Evolutionary conservation across 2,888 invertebrate genomes (phyloP), one percentile per base, ranked within the genome.

Genomic region (Hylaea fasciaria): DNA sequence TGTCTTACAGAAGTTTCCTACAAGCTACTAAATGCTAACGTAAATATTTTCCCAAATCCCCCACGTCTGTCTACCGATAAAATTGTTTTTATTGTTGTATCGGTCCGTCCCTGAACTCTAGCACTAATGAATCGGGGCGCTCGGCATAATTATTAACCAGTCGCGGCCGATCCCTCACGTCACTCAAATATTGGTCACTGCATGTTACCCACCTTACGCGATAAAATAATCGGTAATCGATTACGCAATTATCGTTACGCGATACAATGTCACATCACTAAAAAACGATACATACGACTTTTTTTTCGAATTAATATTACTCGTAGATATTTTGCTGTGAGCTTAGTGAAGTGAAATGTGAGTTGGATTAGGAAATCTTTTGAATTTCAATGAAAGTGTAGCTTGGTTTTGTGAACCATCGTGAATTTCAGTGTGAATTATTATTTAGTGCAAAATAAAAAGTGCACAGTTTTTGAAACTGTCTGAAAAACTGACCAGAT

Each of bases 61-160:
- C 13, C 9, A 32, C 37, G 41, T 3, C 16, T 22, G 41, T 17
- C 52, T 52, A 17, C 8, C 12, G 50, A 52, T 59, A 68, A 63
- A 62, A 57, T 14, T 32, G 41, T 63, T 52, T 48, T 39, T 16
- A 32, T 47, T 63, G 51, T 46, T 43, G 28, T 59, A 44, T 7
- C 54, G 50, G 16, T 73, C 80, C 91, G 85, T 70, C 91, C 85
- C 91, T 91, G 91, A 71, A 69, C 65, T 66, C 69, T 70, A 76
- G 85, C 84, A 87, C 87, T 91, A 91, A 91, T 90, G 91, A 90
- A 90, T 90, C 89, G 89, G 88, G 87, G 82, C 88, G 83, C 78
- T 79, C 85, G 83, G 82, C 82, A 90, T 89, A 91, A 91, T 91
- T 22, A 22, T 22, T 89, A 91, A 89, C 85, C 86, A 87, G 87